phyloP scores from a whole-genome alignment of 2,797 vertebrate species.

The Darevskia nairensis region DNA sequence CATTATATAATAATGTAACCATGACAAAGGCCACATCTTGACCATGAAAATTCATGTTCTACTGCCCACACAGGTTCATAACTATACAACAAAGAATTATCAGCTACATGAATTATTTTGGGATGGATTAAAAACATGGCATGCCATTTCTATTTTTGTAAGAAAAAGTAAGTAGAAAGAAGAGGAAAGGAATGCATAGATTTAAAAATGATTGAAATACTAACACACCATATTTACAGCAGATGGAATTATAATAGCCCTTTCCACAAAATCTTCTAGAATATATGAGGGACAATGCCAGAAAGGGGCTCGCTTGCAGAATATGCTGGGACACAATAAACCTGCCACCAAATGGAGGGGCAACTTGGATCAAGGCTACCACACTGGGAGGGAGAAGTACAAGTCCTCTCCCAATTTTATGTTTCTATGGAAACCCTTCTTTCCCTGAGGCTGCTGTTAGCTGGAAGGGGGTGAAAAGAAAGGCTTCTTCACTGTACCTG shows the following conservation, averaged over 20 bases:
- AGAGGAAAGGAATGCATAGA: slow-evolving; percentile 4
- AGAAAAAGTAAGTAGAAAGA: slow-evolving; percentile 13
- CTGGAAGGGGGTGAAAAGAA: not conserved
- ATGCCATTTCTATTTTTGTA: slow-evolving; percentile 21
- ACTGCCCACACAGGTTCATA: slow-evolving; percentile 13
- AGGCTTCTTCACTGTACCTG: not conserved
- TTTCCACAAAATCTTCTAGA: slow-evolving; percentile 13
- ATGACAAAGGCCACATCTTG: slow-evolving; percentile 11
- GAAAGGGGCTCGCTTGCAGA: not conserved
- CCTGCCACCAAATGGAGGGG: not conserved
- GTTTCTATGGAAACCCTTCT: not conserved
- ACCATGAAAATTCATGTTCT: slow-evolving; percentile 26
- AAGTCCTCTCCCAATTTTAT: not conserved
- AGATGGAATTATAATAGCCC: not conserved
- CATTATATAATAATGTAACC: not conserved
- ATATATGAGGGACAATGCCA: slow-evolving; percentile 12
- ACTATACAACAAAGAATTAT: not conserved
- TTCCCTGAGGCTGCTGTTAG: not conserved
- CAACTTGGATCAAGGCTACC: not conserved
- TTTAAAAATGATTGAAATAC: not conserved
- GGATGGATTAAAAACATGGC: not conserved
- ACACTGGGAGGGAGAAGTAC: not conserved
- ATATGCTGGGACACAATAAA: not conserved
- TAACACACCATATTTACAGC: not conserved
- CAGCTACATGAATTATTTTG: slow-evolving; percentile 5